These are phyloP conservation scores for Branchinecta lynchi DNA, from an alignment of 1,140 invertebrate species.

Conservation along the genomic window DNA sequence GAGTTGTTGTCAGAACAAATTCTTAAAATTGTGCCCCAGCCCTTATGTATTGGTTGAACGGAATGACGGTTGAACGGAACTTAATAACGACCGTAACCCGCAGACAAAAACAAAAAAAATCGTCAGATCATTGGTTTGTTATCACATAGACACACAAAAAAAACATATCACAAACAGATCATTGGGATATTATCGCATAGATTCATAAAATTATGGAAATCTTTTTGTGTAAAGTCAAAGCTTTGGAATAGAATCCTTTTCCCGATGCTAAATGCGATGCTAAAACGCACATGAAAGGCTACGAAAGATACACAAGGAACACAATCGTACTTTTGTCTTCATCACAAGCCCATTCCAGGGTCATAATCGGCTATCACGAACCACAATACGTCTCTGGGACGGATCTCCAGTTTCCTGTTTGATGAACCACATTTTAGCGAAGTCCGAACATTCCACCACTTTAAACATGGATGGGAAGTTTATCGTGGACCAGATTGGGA, in stretches of 20 bases:
- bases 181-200: conserved; percentile 6
- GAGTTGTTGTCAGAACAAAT: neutral
- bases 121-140: no score
- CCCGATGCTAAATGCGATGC: no score
- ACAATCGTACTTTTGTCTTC: no score
- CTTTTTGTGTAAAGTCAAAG: conserved; percentile 4
- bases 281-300: no score
- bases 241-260: no score
- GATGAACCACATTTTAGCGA: conserved; percentile 9
- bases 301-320: no score
- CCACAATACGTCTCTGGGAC: conserved; percentile 3
- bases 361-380: conserved; percentile 4
- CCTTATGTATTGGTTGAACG: no score
- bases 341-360: no score
- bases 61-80: no score
- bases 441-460: conserved; percentile 5
- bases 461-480: conserved; percentile 9
- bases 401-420: neutral
- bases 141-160: conserved; percentile 6
- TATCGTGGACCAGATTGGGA: conserved; percentile 8
- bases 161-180: conserved; percentile 2
- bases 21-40: no score
- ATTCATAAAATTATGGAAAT: conserved; percentile 7
- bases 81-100: no score
- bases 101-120: no score